Percentiles rank a stretch among this genome's conserved stretches.
These are phyloP conservation scores for Trachymyrmex septentrionalis DNA, from an alignment of 1,140 invertebrate genomes.

Conservation along the genomic window DNA sequence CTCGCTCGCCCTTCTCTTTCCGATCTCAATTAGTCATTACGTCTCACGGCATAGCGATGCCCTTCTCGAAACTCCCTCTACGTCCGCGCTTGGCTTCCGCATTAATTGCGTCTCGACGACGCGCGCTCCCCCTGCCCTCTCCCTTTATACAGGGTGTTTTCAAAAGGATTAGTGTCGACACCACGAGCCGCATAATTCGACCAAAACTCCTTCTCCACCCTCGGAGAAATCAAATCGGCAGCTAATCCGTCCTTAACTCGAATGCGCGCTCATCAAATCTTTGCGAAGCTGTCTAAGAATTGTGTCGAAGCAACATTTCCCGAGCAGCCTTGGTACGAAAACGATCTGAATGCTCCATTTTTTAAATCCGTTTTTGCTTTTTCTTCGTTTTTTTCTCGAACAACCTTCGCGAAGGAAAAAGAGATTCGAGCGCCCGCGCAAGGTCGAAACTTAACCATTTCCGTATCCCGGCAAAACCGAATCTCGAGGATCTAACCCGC, in stretches of 20 bases:
- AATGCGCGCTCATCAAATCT: background rate
- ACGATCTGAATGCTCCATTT: background rate
- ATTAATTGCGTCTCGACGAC: constrained; percentile 77
- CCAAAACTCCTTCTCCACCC: constrained; percentile 16
- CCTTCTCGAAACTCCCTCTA: constrained; percentile 71
- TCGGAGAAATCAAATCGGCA: constrained; percentile 67
- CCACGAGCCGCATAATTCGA: constrained; percentile 73
- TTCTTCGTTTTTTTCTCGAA: background rate
- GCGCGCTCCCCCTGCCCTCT: constrained; percentile 1
- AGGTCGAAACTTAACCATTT: background rate
- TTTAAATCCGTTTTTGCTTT: background rate
- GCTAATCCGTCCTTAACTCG: constrained; percentile 52
- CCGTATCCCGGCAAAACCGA: background rate
- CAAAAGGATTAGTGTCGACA: constrained; percentile 75
- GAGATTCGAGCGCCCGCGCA: background rate
- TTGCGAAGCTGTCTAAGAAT: constrained; percentile 41
- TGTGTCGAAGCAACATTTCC: constrained; percentile 45
- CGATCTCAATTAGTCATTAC: constrained; percentile 79
- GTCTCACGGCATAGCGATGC: constrained; percentile 75
- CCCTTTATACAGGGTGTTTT: constrained; percentile 67
- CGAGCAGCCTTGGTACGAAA: constrained; percentile 5
- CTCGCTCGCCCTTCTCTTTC: constrained; percentile 59
- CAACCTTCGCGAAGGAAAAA: background rate
- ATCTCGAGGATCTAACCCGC: background rate
- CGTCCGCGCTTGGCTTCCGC: constrained; percentile 68